Percentiles rank a stretch among this genome's conserved stretches.
phyloP scores from a whole-genome alignment of 30 jellyfish, hydroid and myxozoan genomes.

The Turritopsis rubra region DNA sequence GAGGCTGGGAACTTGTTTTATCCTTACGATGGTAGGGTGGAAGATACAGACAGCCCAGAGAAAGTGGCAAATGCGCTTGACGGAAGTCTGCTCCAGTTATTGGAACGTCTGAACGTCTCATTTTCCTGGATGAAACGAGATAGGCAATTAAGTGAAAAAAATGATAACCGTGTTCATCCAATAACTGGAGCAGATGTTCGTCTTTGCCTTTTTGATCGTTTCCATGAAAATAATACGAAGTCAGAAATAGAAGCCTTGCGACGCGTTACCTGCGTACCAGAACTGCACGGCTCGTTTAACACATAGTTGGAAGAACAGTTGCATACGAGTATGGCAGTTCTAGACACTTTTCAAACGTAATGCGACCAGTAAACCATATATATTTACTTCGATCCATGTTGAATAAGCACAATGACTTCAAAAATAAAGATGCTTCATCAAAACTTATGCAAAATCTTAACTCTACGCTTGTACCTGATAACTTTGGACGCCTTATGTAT shows the following conservation, averaged over 20 bases:
- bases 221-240: slow-evolving; percentile 28
- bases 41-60: slow-evolving; percentile 15
- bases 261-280: slow-evolving; percentile 33
- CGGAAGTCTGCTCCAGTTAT: too few species aligned
- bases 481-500: neutral
- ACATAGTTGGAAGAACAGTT: slow-evolving; percentile 48
- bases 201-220: slow-evolving; percentile 42
- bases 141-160: neutral
- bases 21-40: slow-evolving; percentile 38
- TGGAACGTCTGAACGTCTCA: slow-evolving; percentile 31
- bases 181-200: slow-evolving; percentile 31
- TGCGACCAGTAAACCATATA: neutral
- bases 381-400: slow-evolving; percentile 9
- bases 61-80: slow-evolving; percentile 28
- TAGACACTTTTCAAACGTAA: neutral
- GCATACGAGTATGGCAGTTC: slow-evolving; percentile 15
- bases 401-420: neutral
- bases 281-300: slow-evolving; percentile 34
- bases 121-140: slow-evolving; percentile 37
- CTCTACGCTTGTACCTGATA: neutral
- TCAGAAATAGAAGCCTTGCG: slow-evolving; percentile 35
- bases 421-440: neutral
- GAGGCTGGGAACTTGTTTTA: slow-evolving; percentile 13
- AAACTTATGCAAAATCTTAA: neutral
- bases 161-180: slow-evolving; percentile 22